Percentiles rank a stretch among this genome's conserved stretches.
These are phyloP conservation scores for Calcarius ornatus DNA, from an alignment of 2,113 vertebrate genomes.

Conservation along the genomic window DNA sequence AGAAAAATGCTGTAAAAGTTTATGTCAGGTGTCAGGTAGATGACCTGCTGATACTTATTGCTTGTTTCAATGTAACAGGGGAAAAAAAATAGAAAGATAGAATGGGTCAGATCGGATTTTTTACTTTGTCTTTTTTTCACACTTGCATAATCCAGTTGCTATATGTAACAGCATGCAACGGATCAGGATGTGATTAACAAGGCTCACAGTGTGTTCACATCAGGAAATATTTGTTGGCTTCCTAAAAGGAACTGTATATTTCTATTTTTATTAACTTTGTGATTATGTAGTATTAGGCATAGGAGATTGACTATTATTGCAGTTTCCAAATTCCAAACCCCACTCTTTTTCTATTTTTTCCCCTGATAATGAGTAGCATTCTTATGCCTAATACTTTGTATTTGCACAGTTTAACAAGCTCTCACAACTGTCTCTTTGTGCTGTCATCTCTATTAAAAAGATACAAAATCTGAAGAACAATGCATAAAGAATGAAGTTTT, in stretches of 20 bases:
- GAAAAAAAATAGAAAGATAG: neutral
- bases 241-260: neutral
- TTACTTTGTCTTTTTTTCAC: neutral
- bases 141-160: conserved; percentile 23
- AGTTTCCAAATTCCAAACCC: neutral
- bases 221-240: conserved; percentile 23
- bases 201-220: neutral
- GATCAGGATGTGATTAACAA: conserved; percentile 50
- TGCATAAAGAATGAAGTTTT: neutral
- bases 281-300: conserved; percentile 14
- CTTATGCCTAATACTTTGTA: neutral
- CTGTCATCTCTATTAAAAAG: neutral
- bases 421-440: neutral
- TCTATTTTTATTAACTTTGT: conserved; percentile 2
- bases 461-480: neutral
- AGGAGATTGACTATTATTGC: neutral
- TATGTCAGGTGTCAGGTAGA: neutral
- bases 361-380: neutral
- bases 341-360: neutral
- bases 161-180: conserved; percentile 32
- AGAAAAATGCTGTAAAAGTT: neutral
- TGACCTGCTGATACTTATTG: neutral
- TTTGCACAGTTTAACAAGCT: neutral
- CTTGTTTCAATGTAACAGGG: neutral
- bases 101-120: neutral